phyloP scores from a whole-genome alignment of 2,888 invertebrate genomes.

The Cerastis leucographa region DNA sequence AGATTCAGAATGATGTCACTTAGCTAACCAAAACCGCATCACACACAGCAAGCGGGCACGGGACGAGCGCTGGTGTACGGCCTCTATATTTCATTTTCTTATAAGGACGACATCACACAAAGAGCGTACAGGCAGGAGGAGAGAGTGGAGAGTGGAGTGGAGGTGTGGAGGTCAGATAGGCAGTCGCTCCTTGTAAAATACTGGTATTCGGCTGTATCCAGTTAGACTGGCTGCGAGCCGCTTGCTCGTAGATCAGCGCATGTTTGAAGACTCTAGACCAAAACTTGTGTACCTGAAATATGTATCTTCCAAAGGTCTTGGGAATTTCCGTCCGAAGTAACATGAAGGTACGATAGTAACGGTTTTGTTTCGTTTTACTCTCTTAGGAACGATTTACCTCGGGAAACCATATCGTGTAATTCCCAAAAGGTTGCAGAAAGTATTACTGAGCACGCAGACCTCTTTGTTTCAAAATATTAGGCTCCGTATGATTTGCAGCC shows the following conservation, averaged over 20 bases:
- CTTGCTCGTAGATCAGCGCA: not conserved
- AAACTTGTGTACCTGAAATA: slow-evolving; percentile 7
- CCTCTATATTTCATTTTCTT: too few species aligned
- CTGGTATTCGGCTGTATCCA: too few species aligned
- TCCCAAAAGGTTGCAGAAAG: slow-evolving; percentile 33
- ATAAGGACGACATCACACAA: too few species aligned
- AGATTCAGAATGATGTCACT: too few species aligned
- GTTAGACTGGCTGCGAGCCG: too few species aligned
- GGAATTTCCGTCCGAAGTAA: slow-evolving; percentile 38
- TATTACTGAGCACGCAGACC: slow-evolving; percentile 33
- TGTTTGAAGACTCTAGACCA: slow-evolving; percentile 2
- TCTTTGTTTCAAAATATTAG: slow-evolving; percentile 34
- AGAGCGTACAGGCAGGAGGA: too few species aligned
- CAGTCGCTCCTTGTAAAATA: too few species aligned
- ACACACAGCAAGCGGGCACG: too few species aligned
- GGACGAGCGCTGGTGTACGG: too few species aligned
- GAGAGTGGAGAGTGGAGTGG: too few species aligned
- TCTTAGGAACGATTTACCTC: slow-evolving; percentile 43
- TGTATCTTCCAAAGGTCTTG: slow-evolving; percentile 7
- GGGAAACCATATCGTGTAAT: slow-evolving; percentile 20
- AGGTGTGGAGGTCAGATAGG: too few species aligned
- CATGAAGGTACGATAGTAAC: slow-evolving; percentile 19
- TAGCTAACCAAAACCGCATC: too few species aligned
- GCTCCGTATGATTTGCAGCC: not conserved
- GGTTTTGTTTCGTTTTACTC: slow-evolving; percentile 34